These are phyloP conservation scores for Cloeon dipterum DNA, from an alignment of 2,888 invertebrate species.

Conservation along the genomic window DNA sequence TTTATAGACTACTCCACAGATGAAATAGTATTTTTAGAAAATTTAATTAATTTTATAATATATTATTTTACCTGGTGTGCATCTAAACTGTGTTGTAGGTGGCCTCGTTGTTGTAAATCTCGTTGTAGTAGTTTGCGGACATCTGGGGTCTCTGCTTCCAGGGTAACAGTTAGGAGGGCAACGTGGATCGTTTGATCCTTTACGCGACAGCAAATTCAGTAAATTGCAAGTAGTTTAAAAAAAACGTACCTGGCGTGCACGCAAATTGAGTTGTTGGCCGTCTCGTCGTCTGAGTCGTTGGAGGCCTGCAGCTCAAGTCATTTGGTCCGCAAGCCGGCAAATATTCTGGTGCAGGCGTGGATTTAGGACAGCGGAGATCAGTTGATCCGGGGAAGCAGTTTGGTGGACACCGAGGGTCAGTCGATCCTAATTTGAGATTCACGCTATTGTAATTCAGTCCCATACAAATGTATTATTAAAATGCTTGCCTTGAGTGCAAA, in stretches of 20 bases:
- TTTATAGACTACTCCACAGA: too few relatives aligned
- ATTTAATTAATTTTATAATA: too few relatives aligned
- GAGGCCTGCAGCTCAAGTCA: slow-evolving; percentile 10
- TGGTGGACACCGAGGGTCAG: slow-evolving; percentile 5
- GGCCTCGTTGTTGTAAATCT: slow-evolving; percentile 1
- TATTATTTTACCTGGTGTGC: too few relatives aligned
- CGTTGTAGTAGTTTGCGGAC: slow-evolving; percentile 12
- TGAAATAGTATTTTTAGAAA: too few relatives aligned
- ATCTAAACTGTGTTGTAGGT: background rate
- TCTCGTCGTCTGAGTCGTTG: slow-evolving; percentile 9
- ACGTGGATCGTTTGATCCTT: slow-evolving; percentile 7
- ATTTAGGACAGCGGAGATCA: slow-evolving; percentile 10
- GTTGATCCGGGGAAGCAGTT: slow-evolving; percentile 3
- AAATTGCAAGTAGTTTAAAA: too few relatives aligned
- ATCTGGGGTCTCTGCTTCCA: slow-evolving; percentile 13
- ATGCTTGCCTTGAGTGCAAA: slow-evolving; percentile 6
- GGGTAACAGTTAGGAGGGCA: slow-evolving; percentile 13
- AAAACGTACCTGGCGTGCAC: slow-evolving; percentile 7
- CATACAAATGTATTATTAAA: too few relatives aligned
- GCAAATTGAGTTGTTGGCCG: background rate
- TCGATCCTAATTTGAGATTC: too few relatives aligned
- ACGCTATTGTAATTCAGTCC: too few relatives aligned
- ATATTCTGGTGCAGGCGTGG: slow-evolving; percentile 9
- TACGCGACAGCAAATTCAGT: too few relatives aligned
- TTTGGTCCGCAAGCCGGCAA: slow-evolving; percentile 12